These are phyloP conservation scores for Keiferia lycopersicella DNA, from an alignment of 2,888 invertebrate genomes.

Conservation along the genomic window DNA sequence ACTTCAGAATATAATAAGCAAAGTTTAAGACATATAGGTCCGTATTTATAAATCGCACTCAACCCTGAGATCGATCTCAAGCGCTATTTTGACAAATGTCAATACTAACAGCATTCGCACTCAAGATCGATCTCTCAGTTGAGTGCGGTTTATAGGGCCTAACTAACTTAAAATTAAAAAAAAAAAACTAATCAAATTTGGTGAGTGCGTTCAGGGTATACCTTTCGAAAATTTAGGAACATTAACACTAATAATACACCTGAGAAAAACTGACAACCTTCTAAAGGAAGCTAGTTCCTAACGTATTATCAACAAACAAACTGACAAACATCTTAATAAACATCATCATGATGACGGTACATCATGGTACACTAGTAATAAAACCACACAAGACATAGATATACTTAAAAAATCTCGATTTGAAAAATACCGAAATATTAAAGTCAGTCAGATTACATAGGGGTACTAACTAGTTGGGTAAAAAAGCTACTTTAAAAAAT, in stretches of 20 bases:
- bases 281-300: constrained; percentile 53
- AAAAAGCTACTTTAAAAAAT: constrained; percentile 71
- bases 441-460: constrained; percentile 65
- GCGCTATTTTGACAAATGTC: too few relatives aligned
- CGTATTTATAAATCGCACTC: too few relatives aligned
- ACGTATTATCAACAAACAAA: constrained; percentile 35
- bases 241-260: constrained; percentile 53
- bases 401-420: constrained; percentile 35
- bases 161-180: too few relatives aligned
- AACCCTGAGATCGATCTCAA: too few relatives aligned
- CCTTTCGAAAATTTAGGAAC: constrained; percentile 71
- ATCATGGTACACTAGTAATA: constrained; percentile 31
- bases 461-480: constrained; percentile 64
- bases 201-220: constrained; percentile 68
- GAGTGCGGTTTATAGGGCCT: too few relatives aligned
- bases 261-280: constrained; percentile 53
- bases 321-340: constrained; percentile 34
- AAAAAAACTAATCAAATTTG: constrained; percentile 67
- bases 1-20: constrained; percentile 46
- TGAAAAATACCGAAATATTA: constrained; percentile 47
- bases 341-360: constrained; percentile 32
- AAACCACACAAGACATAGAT: constrained; percentile 34
- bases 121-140: too few relatives aligned
- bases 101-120: too few relatives aligned
- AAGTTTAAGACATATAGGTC: constrained; percentile 55